Evolutionary conservation across 2,113 vertebrate genomes (phyloP).

Genomic region (Labeo rohita): DNA sequence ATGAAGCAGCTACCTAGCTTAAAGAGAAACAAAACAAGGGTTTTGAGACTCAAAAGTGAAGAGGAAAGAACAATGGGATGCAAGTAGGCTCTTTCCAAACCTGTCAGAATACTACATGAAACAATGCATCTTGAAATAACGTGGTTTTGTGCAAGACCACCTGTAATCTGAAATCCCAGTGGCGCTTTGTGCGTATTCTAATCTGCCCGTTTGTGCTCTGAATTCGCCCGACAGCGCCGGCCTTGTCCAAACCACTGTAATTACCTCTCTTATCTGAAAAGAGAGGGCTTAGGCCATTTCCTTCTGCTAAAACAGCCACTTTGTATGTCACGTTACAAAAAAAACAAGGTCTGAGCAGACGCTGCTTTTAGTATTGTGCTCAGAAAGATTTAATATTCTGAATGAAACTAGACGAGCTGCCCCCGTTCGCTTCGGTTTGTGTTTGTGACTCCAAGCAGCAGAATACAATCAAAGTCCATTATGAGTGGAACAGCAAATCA

Average conservation of each 20-base stretch:
- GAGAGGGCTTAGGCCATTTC: constrained; percentile 39
- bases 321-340: constrained; percentile 35
- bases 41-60: neutral
- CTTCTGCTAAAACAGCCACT: constrained; percentile 43
- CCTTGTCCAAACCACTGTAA: constrained; percentile 47
- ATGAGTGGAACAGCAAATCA: constrained; percentile 38
- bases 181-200: constrained; percentile 7
- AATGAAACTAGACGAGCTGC: constrained; percentile 19
- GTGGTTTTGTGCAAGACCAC: neutral
- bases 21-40: neutral
- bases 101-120: constrained; percentile 17
- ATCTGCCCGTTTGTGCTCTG: constrained; percentile 20
- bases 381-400: constrained; percentile 35
- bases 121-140: constrained; percentile 4
- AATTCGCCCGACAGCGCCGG: constrained; percentile 5
- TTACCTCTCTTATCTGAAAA: constrained; percentile 54
- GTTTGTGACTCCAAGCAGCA: constrained; percentile 11
- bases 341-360: constrained; percentile 33
- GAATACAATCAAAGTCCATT: constrained; percentile 47
- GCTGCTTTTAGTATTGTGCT: constrained; percentile 12
- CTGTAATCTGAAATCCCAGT: constrained; percentile 32
- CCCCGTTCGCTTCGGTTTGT: constrained; percentile 4
- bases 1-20: neutral
- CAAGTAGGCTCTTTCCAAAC: neutral
- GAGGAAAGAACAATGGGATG: constrained; percentile 1